These are phyloP conservation scores for Cecidostiba fungosa DNA, from an alignment of 2,888 invertebrate genomes.

Conservation along the genomic window DNA sequence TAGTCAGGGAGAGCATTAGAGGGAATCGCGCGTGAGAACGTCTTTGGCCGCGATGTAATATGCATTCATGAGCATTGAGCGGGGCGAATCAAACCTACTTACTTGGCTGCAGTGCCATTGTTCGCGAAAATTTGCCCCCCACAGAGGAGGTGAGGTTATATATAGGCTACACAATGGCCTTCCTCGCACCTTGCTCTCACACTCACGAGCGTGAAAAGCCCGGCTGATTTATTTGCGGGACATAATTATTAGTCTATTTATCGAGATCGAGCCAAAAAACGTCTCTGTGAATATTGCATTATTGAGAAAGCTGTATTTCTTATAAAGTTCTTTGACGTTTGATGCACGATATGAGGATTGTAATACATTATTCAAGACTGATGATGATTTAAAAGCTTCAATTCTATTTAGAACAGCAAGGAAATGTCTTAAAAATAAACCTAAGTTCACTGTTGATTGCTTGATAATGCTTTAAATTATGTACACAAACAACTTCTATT, in stretches of 20 bases:
- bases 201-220: constrained; percentile 61
- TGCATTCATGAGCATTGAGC: constrained; percentile 49
- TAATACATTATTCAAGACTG: too few relatives aligned
- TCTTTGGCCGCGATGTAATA: constrained; percentile 48
- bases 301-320: neutral
- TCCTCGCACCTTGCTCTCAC: neutral
- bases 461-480: too few relatives aligned
- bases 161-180: constrained; percentile 36
- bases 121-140: constrained; percentile 53
- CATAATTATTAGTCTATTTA: constrained; percentile 66
- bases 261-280: constrained; percentile 29
- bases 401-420: too few relatives aligned
- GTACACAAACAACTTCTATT: too few relatives aligned
- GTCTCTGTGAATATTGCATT: neutral
- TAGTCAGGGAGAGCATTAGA: constrained; percentile 5
- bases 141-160: too few relatives aligned
- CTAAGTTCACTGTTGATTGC: too few relatives aligned
- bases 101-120: constrained; percentile 22
- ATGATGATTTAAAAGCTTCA: too few relatives aligned
- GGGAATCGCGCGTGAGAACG: constrained; percentile 10
- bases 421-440: too few relatives aligned
- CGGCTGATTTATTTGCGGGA: constrained; percentile 62
- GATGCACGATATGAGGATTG: too few relatives aligned
- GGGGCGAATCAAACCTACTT: constrained; percentile 22
- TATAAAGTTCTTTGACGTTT: too few relatives aligned